Base-by-base conservation (phyloP, 2,888 invertebrate species). In the Scaptodrosophila latifasciaeformis region DNA sequence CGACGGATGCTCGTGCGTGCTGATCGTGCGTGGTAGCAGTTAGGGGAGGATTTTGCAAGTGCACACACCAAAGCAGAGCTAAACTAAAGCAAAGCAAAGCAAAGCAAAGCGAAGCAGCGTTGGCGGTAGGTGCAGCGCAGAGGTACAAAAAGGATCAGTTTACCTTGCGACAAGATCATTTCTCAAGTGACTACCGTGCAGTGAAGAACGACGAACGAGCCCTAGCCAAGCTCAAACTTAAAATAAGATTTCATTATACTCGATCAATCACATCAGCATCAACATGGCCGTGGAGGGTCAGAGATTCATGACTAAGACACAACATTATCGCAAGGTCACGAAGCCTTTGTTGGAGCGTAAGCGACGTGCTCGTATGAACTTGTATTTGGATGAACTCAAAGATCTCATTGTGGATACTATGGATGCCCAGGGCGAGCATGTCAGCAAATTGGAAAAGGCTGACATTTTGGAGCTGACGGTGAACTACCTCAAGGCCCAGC, bases 291-390 rank as follows among this genome's bases (percentile, higher is more conserved):
- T 85, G 55, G 82, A 86, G 55, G 85, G 85, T 62, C 83, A 82
- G 56, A 77, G 82, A 65, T 81, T 85, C 54, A 85, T 96, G 88
- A 95, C 95, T 80, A 91, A 96, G 87, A 96, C 96, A 84, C 95
- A 95, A 87, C 95, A 96, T 87, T 96, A 96, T 88, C 91, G 96
- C 87, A 96, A 95, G 91, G 94, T 96, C 83, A 95, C 95, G 95
- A 95, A 96, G 87, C 96, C 95, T 82, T 93, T 96, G 94, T 88
- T 96, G 77, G 96, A 96, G 87, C 90, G 95, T 77, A 95, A 95
- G 85, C 90, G 95, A 49, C 90, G 96, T 65, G 96, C 96, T 67
- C 90, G 96, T 85, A 96, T 96, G 88, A 96, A 96, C 87, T 92
- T 94, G 77, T 95, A 95, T 87, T 88, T 96, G 81, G 95, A 95